Conservation (phyloP, 2,113 vertebrate species). For the Diadophis punctatus region DNA sequence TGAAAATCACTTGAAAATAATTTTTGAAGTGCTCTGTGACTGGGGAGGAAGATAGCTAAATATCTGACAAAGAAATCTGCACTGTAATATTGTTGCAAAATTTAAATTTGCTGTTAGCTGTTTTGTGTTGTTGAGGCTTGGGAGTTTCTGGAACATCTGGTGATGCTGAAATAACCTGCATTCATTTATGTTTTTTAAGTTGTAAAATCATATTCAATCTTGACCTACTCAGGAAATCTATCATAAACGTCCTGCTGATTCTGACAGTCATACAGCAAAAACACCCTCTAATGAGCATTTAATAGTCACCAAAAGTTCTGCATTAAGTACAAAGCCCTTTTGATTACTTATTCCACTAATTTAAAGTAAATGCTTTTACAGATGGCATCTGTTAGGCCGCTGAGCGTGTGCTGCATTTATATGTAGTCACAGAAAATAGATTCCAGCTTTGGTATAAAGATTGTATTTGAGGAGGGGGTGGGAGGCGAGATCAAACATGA, state of each 20-base stretch:
- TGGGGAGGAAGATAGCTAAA: conserved; percentile 42
- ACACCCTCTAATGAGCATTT: conserved; percentile 85
- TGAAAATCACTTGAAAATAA: neutral
- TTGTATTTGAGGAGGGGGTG: conserved; percentile 42
- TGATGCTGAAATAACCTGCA: conserved; percentile 79
- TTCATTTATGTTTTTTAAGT: conserved; percentile 80
- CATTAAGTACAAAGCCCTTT: conserved; percentile 87
- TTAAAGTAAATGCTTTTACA: conserved; percentile 88
- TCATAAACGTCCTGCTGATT: conserved; percentile 83
- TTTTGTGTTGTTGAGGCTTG: conserved; percentile 53
- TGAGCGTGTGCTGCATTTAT: conserved; percentile 76
- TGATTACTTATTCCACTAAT: conserved; percentile 87
- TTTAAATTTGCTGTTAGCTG: conserved; percentile 71
- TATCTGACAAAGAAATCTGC: conserved; percentile 54
- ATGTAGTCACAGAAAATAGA: conserved; percentile 78
- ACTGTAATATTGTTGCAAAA: conserved; percentile 59
- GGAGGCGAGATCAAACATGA: conserved; percentile 68
- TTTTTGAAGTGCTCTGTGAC: conserved; percentile 1
- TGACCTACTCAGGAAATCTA: conserved; percentile 84
- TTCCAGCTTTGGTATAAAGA: conserved; percentile 75
- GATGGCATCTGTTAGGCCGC: conserved; percentile 81
- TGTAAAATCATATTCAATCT: conserved; percentile 85
- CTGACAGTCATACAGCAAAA: conserved; percentile 83
- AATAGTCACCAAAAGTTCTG: conserved; percentile 86
- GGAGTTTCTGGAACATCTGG: conserved; percentile 77